phyloP scores from a whole-genome alignment of 2,888 invertebrate species.

The Zelleria hepariella region DNA sequence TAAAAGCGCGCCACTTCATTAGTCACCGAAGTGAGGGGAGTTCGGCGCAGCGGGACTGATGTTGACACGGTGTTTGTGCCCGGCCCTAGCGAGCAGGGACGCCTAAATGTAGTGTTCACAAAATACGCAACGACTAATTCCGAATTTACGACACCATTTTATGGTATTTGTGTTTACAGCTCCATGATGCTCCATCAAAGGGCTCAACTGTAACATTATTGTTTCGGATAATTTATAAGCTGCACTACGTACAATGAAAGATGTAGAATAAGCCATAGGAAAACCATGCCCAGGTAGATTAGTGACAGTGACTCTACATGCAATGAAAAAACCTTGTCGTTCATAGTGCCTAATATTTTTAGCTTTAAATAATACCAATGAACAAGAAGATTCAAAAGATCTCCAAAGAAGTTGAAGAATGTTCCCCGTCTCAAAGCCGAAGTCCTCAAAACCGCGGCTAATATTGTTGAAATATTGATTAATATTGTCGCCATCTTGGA shows the following conservation, averaged over 20 bases:
- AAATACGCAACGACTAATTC: not conserved
- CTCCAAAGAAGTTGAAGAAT: not conserved
- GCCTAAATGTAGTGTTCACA: not conserved
- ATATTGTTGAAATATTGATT: conserved; percentile 74
- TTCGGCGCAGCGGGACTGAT: not conserved
- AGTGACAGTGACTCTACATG: too few species aligned
- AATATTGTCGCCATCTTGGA: conserved; percentile 70
- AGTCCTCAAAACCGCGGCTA: conserved; percentile 32
- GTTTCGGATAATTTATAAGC: too few species aligned
- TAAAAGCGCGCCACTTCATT: not conserved
- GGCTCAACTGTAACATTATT: too few species aligned
- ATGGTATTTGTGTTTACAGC: too few species aligned
- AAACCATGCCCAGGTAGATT: too few species aligned
- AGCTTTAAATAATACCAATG: not conserved
- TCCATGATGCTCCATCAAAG: too few species aligned
- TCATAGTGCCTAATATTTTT: too few species aligned
- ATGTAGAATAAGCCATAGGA: too few species aligned
- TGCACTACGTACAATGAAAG: too few species aligned
- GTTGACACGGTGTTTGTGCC: not conserved
- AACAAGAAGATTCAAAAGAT: not conserved
- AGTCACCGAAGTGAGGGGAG: not conserved
- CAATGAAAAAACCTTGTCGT: too few species aligned
- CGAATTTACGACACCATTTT: too few species aligned
- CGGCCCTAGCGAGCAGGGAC: not conserved
- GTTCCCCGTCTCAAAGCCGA: conserved; percentile 1